Evolutionary conservation across 2,888 invertebrate genomes (phyloP), one percentile per base, ranked within the genome.

Genomic region (Acrocyrtus sp.): DNA sequence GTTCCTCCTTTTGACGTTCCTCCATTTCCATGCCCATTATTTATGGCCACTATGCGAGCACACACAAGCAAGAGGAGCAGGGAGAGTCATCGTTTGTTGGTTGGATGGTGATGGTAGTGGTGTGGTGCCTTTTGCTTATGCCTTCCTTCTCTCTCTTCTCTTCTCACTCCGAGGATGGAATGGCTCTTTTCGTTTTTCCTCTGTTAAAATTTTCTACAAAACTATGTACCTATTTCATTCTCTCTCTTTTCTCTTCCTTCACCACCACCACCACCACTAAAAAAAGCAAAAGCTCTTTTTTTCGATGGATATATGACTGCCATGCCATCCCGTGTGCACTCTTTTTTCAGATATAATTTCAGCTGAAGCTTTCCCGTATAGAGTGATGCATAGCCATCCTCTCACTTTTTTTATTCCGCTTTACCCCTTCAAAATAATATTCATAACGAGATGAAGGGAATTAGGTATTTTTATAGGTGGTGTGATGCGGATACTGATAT

Each of bases 11-110:
- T 79, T 78, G 79, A 80, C 79, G 79, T 80, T 79, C 76, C 75
- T 78, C 78, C 81, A 81, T 81, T 79, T 79, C 77, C 77, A 79
- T 78, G 74, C 76, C 72, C 74, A 78, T 79, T 78, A 81, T 81
- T 81, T 81, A 81, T 79, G 81, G 72, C 68, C 69, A 69, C 69
- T 69, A 69, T 69, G 69, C 69, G 69, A 69, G 69, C 69, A 68
- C n/a, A n/a, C n/a, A n/a, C n/a, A n/a, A n/a, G n/a, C n/a, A n/a
- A n/a, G n/a, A n/a, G n/a, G n/a, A n/a, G n/a, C n/a, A n/a, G n/a
- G n/a, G n/a, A n/a, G n/a, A n/a, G n/a, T n/a, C n/a, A n/a, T n/a
- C n/a, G 6, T 12, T 39, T 39, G 39, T 6, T 39, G 6, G 39
- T 12, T 39, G 39, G 39, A 6, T 62, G 69, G 61, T 69, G 69